Percentiles rank a stretch among this genome's conserved stretches.
These are phyloP conservation scores for Nixonia krombeini DNA, from an alignment of 1,140 invertebrate species.

Conservation along the genomic window DNA sequence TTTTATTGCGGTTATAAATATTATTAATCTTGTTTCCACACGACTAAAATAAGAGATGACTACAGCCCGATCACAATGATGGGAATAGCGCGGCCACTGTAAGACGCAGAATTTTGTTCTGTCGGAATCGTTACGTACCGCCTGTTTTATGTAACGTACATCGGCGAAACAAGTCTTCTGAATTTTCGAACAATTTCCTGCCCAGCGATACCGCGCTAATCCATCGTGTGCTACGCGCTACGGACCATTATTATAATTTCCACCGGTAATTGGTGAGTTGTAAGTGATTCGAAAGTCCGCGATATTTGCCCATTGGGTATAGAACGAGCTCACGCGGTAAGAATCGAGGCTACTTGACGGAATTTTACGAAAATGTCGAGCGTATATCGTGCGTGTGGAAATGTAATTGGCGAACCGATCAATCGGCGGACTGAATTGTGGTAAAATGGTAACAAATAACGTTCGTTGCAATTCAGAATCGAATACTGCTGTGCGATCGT, in stretches of 20 bases:
- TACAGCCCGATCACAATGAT: neutral
- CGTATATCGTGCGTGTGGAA: no score
- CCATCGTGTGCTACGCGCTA: no score
- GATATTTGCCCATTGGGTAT: slow-evolving; percentile 16
- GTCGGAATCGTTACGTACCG: slow-evolving; percentile 9
- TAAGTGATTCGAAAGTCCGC: slow-evolving; percentile 31
- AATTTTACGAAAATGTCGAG: neutral
- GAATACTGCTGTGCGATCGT: no score
- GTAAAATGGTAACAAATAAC: no score
- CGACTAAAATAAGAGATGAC: neutral
- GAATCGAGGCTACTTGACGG: neutral
- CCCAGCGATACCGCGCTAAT: slow-evolving; percentile 7
- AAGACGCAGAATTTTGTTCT: neutral
- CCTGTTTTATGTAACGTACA: slow-evolving; percentile 19
- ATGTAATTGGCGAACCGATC: no score
- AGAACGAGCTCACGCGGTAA: neutral
- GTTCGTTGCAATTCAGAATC: no score
- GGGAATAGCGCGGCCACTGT: neutral
- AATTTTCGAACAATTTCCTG: slow-evolving; percentile 3
- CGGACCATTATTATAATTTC: slow-evolving; percentile 25
- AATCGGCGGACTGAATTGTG: no score
- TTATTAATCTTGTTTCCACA: no score
- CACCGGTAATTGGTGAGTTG: slow-evolving; percentile 22
- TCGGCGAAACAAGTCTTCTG: slow-evolving; percentile 9
- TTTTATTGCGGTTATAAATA: no score